phyloP scores from a whole-genome alignment of 2,113 vertebrate species.

The Channa argus region DNA sequence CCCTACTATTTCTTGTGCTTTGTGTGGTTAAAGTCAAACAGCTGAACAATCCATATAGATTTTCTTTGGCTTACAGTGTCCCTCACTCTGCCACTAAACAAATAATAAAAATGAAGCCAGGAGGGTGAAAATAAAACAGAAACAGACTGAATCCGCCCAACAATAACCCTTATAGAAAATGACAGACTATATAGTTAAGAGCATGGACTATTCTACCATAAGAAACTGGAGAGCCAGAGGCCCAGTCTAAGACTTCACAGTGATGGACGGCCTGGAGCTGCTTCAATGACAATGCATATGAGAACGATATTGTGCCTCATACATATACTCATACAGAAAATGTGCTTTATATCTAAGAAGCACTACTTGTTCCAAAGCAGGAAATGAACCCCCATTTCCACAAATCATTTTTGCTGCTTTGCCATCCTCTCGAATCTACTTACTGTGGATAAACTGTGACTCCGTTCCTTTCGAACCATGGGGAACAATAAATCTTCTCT shows the following conservation, averaged over 20 bases:
- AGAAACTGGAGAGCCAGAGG: constrained; percentile 18
- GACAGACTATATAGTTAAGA: constrained; percentile 27
- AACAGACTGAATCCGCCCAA: constrained; percentile 1
- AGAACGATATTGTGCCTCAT: constrained; percentile 53
- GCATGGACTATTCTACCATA: constrained; percentile 30
- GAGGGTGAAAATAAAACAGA: constrained; percentile 22
- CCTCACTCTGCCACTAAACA: constrained; percentile 11
- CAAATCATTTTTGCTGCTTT: constrained; percentile 44
- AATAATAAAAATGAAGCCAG: constrained; percentile 8
- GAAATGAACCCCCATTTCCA: constrained; percentile 55
- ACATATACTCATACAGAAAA: constrained; percentile 44
- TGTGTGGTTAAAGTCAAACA: neutral
- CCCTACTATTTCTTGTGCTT: neutral
- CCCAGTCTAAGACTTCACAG: constrained; percentile 21
- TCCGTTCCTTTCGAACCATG: constrained; percentile 23
- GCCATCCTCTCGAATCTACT: constrained; percentile 47
- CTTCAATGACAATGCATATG: constrained; percentile 38
- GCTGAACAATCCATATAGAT: constrained; percentile 5
- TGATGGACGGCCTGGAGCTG: constrained; percentile 48
- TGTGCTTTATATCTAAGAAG: constrained; percentile 54
- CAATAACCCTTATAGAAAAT: constrained; percentile 15
- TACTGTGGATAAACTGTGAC: constrained; percentile 34
- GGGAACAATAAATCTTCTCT: constrained; percentile 40
- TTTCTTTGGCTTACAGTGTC: constrained; percentile 16
- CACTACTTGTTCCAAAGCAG: constrained; percentile 45